Base-by-base conservation (phyloP, 2,888 invertebrate species). In the Cheilosia variabilis region DNA sequence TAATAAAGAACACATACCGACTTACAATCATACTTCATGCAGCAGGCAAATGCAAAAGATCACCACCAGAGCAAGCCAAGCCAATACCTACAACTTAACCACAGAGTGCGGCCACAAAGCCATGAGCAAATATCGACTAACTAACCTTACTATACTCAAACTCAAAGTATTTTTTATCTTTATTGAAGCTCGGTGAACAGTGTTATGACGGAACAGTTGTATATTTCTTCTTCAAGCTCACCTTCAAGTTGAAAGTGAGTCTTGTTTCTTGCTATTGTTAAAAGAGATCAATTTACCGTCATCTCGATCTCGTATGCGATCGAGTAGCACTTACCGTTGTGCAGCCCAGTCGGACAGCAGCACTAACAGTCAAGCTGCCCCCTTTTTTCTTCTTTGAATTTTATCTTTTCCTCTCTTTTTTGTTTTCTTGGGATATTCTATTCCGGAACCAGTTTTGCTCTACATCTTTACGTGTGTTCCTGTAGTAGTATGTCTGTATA, bases 181-280 rank as follows among this genome's bases (percentile, higher is more conserved):
- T 47, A 9, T 47, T 19, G 19, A 47, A 41, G 53, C 37, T 72
- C 52, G 52, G 60, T 72, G 41, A 62, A 72, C 62, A 72, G 52
- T 52, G 27, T 50, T 34, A 41, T 71, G 60, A 60, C 72, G 60
- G 52, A 60, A 19, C 41, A 72, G 41, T 41, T 27, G 17, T 24
- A 22, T 52, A 4, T 52, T 58, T 79, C 22, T 45, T 41, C 52
- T 65, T 37, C 37, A 60, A 43, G 58, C 73, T 73, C 66, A 73
- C 72, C 72, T 79, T 79, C 72, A 60, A 73, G 24, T 73, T 66
- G 65, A 66, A 72, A 73, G 58, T 66, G 58, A 66, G 52, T 43
- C 66, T 79, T 65, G 43, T 72, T 58, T 22, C 52, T 60, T 60
- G 43, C 47, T 34, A 34, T 57, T 45, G 45, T 45, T 43, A 31